Evolutionary conservation across 2,113 vertebrate species (phyloP).

Genomic region (Pelecanus crispus): DNA sequence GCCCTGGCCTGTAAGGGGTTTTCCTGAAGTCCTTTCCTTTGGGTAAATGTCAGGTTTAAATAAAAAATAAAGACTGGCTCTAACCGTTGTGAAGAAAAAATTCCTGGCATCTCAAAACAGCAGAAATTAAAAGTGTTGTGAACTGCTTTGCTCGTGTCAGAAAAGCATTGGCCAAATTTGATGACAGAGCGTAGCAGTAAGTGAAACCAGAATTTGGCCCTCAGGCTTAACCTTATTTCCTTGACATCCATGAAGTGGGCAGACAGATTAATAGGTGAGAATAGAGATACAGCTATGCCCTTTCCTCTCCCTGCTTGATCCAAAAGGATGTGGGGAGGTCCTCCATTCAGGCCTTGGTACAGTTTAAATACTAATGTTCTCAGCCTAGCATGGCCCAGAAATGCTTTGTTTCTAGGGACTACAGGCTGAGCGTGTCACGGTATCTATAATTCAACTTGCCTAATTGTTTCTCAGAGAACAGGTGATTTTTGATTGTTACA

Average conservation of each 20-base stretch:
- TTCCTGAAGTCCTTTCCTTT: background rate
- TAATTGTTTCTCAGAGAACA: background rate
- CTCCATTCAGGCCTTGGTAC: background rate
- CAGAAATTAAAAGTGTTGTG: background rate
- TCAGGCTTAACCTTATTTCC: background rate
- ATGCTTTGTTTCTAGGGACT: background rate
- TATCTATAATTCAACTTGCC: background rate
- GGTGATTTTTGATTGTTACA: background rate
- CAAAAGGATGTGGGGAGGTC: background rate
- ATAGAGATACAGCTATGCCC: background rate
- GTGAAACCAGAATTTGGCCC: background rate
- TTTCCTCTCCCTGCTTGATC: background rate
- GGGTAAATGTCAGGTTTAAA: background rate
- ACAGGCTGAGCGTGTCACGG: background rate
- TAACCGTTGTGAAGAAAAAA: background rate
- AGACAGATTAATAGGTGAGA: background rate
- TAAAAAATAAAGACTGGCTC: background rate
- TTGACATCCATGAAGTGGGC: background rate
- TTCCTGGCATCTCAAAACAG: background rate
- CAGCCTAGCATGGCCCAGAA: background rate
- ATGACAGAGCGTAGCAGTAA: background rate
- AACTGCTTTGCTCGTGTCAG: background rate
- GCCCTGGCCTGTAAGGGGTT: background rate
- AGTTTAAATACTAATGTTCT: background rate
- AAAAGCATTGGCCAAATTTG: background rate